phyloP scores from a whole-genome alignment of 2,113 vertebrate species.

The Ceyx cyanopectus region DNA sequence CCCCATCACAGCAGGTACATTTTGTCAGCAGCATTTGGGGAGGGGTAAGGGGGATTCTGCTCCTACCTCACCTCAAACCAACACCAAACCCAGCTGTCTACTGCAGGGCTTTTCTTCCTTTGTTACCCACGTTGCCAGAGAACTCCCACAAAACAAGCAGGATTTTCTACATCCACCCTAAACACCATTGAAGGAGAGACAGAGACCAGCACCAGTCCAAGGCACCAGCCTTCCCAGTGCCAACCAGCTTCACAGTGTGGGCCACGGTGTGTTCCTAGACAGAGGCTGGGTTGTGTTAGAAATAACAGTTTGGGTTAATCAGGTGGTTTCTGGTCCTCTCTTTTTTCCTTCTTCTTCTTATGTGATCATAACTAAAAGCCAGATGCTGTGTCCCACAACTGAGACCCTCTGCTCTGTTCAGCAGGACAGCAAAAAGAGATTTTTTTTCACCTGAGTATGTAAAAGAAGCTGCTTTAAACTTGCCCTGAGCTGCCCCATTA shows the following conservation, averaged over 20 bases:
- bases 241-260: neutral
- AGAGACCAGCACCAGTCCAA: rapidly evolving
- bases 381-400: neutral
- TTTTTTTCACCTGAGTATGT: neutral
- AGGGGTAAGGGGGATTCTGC: neutral
- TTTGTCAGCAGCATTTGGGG: neutral
- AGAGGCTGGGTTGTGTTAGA: neutral
- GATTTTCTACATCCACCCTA: neutral
- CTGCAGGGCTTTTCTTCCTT: neutral
- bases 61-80: neutral
- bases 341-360: neutral
- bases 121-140: neutral
- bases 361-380: neutral
- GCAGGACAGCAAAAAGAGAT: neutral
- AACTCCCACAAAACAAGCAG: neutral
- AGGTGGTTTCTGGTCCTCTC: neutral
- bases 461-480: neutral
- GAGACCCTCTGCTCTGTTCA: neutral
- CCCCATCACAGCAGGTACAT: neutral
- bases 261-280: rapidly evolving
- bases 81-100: neutral
- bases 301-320: neutral
- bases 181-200: neutral
- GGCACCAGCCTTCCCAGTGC: neutral
- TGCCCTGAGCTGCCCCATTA: neutral